A percentile compares a stretch with the other conserved stretches of the same genome.
These are phyloP conservation scores for Parambassis ranga DNA, from an alignment of 2,797 vertebrate species.

Conservation along the genomic window DNA sequence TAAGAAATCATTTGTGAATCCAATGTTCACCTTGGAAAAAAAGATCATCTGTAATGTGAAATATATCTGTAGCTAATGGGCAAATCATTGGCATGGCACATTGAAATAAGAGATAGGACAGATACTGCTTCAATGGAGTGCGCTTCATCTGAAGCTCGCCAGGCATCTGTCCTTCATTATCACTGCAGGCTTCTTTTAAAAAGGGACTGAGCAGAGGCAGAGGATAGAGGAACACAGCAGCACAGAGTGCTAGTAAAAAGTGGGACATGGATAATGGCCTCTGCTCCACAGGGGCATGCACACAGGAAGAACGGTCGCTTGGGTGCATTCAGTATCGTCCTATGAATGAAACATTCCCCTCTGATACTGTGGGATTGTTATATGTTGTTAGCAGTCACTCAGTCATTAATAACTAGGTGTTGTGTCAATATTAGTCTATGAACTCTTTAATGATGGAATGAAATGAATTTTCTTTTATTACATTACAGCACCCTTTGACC, in stretches of 20 bases:
- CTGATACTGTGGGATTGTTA: background rate
- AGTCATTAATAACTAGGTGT: no score
- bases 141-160: constrained; percentile 9
- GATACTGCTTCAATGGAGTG: background rate
- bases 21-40: no score
- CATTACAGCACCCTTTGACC: no score
- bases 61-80: constrained; percentile 5
- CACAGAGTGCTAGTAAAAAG: background rate
- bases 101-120: background rate
- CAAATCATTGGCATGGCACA: background rate
- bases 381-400: no score
- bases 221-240: background rate
- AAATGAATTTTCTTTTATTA: no score
- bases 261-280: constrained; percentile 12
- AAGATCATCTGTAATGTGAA: background rate
- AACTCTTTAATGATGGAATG: no score
- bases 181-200: constrained; percentile 8
- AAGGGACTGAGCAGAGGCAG: background rate
- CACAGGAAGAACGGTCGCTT: background rate
- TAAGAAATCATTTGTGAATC: no score
- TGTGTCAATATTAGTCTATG: no score
- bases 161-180: constrained; percentile 20
- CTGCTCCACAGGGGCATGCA: background rate
- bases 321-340: background rate
- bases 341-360: background rate